Evolutionary conservation across 2,888 invertebrate species (phyloP).

Genomic region (Steinernema scapterisci): DNA sequence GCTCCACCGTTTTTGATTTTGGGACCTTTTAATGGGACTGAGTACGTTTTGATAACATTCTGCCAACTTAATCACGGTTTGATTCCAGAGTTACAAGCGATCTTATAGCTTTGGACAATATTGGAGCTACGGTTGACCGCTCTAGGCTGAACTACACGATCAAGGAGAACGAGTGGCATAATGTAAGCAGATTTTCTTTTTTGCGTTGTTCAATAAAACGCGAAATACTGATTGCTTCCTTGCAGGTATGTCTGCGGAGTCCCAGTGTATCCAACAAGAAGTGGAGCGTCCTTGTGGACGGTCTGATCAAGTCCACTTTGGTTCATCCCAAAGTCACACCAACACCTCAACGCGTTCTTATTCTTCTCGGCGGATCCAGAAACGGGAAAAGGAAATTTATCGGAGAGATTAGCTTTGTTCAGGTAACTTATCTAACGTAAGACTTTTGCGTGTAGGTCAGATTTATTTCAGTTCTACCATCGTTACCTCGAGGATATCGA

Average conservation of each 20-base stretch:
- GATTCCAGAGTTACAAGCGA: background rate
- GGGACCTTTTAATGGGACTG: background rate
- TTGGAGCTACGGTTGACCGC: background rate
- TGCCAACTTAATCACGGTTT: background rate
- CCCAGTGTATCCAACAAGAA: background rate
- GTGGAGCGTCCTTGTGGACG: slow-evolving; percentile 21
- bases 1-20: slow-evolving; percentile 8
- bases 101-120: background rate
- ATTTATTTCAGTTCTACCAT: slow-evolving; percentile 17
- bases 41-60: background rate
- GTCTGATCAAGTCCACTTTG: background rate
- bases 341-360: background rate
- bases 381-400: background rate
- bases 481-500: background rate
- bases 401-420: slow-evolving; percentile 22
- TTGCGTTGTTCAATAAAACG: background rate
- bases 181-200: background rate
- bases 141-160: slow-evolving; percentile 9
- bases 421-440: background rate
- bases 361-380: background rate
- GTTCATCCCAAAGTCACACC: background rate
- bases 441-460: too few relatives aligned
- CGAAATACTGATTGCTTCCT: background rate
- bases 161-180: slow-evolving; percentile 20
- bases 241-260: slow-evolving; percentile 3